Evolutionary conservation across 1,140 invertebrate species (phyloP), one percentile per base, ranked within the genome.

Genomic region (Druon quercuslanigerum): DNA sequence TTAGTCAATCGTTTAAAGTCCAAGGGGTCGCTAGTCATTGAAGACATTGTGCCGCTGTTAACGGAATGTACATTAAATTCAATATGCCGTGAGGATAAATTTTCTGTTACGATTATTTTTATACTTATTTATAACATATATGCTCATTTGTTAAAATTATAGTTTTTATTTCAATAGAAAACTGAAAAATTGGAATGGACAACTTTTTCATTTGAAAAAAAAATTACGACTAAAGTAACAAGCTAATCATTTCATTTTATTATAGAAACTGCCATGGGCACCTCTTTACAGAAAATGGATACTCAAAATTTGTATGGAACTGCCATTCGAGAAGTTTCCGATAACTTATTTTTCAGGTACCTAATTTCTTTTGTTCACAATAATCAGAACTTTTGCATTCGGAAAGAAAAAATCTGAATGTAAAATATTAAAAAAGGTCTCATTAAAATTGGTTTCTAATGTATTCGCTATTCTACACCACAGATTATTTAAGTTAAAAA

Each of bases 201-300:
- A 46, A 9, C 2, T 11, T 46, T 9, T 9, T 46, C 2, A 46
- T 46, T 46, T 9, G 0, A 46, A 9, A 8, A 46, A 46, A 46
- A 9, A 8, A 11, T 2, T 46, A 11, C 8, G 4, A 46, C 40
- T 46, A 46, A 46, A 46, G 40, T 11, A 46, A 46, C 40, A 46
- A 46, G 5, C 40, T 46, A 33, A 33, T 33, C 2, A 33, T 46
- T 46, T 46, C 2, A 46, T 46, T 46, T 82, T 82, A 82, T 91
- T 92, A 70, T 85, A 96, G 96, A 97, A 91, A 96, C 96, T 77
- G 96, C 96, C 11, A 97, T 98, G 96, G 96, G 96, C 91, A 92
- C 51, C 51, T 66, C 85, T 92, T 96, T 93, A 94, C 87, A 95
- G 95, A 3, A 96, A 96, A 89, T 91, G 88, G 74, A 90, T 95